A percentile compares a stretch with the other conserved stretches of the same genome.
These are phyloP conservation scores for Melanargia galathea DNA, from an alignment of 2,888 invertebrate genomes.

Conservation along the genomic window DNA sequence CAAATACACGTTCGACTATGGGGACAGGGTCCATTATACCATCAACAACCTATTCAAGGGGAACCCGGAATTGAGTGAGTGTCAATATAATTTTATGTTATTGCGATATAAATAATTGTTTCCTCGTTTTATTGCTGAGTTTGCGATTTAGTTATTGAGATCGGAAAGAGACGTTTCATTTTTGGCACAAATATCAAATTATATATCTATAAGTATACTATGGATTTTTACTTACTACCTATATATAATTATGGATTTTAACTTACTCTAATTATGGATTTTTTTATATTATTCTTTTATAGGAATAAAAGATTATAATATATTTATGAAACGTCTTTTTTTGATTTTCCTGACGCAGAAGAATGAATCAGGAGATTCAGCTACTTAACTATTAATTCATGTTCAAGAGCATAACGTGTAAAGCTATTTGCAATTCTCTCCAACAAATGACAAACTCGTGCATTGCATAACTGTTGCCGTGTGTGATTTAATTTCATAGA, in stretches of 20 bases:
- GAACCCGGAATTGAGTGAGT: constrained; percentile 75
- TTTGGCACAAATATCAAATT: not conserved
- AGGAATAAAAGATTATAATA: too few species aligned
- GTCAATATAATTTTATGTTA: constrained; percentile 31
- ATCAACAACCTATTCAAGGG: constrained; percentile 76
- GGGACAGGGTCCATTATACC: constrained; percentile 72
- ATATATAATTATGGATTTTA: not conserved
- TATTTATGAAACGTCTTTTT: too few species aligned
- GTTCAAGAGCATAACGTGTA: not conserved
- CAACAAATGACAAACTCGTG: constrained; percentile 34
- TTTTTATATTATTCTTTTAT: too few species aligned
- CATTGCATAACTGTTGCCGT: constrained; percentile 23
- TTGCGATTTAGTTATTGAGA: constrained; percentile 6
- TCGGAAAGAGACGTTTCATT: constrained; percentile 1
- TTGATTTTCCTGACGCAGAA: too few species aligned
- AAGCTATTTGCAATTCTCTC: not conserved
- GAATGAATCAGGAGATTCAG: too few species aligned
- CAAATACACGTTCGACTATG: constrained; percentile 72
- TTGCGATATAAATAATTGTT: constrained; percentile 16
- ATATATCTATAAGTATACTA: not conserved
- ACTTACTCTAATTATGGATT: too few species aligned
- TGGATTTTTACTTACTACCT: too few species aligned
- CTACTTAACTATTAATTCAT: too few species aligned
- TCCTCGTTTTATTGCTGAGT: constrained; percentile 2
- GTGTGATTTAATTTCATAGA: constrained; percentile 30